Evolutionary conservation across 2,888 invertebrate genomes (phyloP), one percentile per base, ranked within the genome.

Genomic region (Philhelius pedissequus): DNA sequence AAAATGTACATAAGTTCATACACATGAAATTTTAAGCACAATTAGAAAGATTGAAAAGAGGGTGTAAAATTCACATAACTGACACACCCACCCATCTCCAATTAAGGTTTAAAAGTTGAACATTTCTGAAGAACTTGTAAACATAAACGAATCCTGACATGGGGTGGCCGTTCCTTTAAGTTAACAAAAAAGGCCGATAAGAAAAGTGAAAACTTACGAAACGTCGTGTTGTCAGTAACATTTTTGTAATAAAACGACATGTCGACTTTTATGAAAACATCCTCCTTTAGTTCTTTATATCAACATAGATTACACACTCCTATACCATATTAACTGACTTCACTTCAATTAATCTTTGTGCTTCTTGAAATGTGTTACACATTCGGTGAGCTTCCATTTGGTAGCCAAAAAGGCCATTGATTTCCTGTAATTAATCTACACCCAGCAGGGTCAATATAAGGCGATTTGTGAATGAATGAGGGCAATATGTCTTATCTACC

Each of bases 401-500:
- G 25, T 11, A 20, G 11, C 2, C 4, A 25, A 52, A 13, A 56
- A 35, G 22, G 70, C 40, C 43, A 43, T 13, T 62, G 18, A 38
- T 13, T n/a, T 18, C 27, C 35, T 58, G 40, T 48, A 22, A 40
- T 54, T 30, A 50, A 32, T 82, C 25, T 73, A 35, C 22, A 48
- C 35, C 62, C 48, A 69, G 15, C 48, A 69, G 15, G 78, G 69
- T 70, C 74, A 78, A 73, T 74, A 64, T 69, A 64, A 74, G 73
- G 30, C 35, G 69, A 73, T 64, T 64, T 62, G 50, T 73, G 62
- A 78, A 74, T 69, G 22, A 74, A 30, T 20, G 18, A 30, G 20
- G 43, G 35, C n/a, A 5, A 38, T 13, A 56, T 69, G n/a, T n/a
- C n/a, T n/a, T n/a, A n/a, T n/a, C n/a, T n/a, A n/a, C n/a, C n/a